phyloP scores from a whole-genome alignment of 2,797 vertebrate genomes.

The Ficedula albicollis region DNA sequence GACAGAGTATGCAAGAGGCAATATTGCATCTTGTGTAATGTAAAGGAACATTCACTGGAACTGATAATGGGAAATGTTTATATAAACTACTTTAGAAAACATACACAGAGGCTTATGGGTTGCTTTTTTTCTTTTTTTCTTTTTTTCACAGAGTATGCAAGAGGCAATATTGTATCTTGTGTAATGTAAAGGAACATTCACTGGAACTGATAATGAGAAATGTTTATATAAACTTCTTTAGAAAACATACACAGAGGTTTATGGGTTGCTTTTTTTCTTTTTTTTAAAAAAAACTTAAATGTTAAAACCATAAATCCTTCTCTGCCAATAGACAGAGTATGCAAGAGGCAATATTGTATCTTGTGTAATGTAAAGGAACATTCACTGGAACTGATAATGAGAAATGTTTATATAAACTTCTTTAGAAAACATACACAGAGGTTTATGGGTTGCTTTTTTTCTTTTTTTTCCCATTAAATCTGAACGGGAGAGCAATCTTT shows the following conservation, averaged over 20 bases:
- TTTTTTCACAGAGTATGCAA: too few relatives aligned
- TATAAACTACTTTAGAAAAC: background rate
- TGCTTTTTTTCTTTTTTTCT: background rate
- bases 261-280: too few relatives aligned
- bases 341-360: background rate
- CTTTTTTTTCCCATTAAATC: background rate
- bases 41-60: background rate
- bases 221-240: too few relatives aligned
- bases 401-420: background rate
- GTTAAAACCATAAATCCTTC: background rate
- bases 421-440: background rate
- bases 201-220: too few relatives aligned
- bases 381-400: background rate
- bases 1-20: background rate
- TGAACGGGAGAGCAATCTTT: background rate
- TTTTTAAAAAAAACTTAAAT: slow-evolving; percentile 25
- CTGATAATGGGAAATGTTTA: background rate
- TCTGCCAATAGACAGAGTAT: background rate
- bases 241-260: too few relatives aligned
- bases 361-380: background rate
- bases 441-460: background rate
- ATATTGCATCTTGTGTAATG: background rate
- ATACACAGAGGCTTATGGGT: background rate
- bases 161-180: too few relatives aligned
- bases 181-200: too few relatives aligned